Conservation (phyloP, 2,797 vertebrate species). For the Chromobotia macracanthus region DNA sequence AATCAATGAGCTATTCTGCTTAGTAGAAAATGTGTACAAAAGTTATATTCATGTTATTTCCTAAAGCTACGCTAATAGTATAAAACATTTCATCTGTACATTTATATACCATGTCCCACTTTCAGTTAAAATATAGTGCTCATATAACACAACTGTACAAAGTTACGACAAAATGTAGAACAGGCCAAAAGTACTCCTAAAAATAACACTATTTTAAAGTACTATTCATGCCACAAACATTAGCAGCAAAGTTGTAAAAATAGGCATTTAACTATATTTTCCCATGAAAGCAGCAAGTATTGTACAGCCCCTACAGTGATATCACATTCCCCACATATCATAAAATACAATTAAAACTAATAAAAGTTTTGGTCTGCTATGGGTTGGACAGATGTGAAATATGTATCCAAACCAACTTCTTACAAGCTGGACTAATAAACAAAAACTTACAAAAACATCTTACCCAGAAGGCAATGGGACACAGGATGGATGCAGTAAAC, state of each 20-base stretch:
- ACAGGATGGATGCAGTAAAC: background rate
- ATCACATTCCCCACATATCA: no score
- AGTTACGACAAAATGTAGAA: conserved; percentile 70
- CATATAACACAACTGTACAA: conserved; percentile 79
- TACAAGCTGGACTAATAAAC: background rate
- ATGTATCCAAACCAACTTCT: background rate
- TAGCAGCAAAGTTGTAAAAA: conserved; percentile 60
- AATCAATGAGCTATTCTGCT: conserved; percentile 79
- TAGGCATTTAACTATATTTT: conserved; percentile 58
- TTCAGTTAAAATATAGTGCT: conserved; percentile 80
- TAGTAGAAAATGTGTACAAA: conserved; percentile 81
- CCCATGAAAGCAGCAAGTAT: conserved; percentile 48
- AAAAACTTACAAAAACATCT: background rate
- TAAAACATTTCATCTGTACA: conserved; percentile 87
- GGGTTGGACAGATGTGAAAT: background rate
- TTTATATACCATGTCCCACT: conserved; percentile 80
- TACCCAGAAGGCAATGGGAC: conserved; percentile 14
- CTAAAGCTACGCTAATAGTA: conserved; percentile 82
- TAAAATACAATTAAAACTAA: conserved; percentile 37
- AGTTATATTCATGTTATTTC: conserved; percentile 60
- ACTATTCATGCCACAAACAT: conserved; percentile 66
- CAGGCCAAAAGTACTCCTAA: conserved; percentile 69
- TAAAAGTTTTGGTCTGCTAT: conserved; percentile 36
- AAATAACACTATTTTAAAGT: conserved; percentile 72
- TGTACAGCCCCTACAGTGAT: conserved; percentile 39